Evolutionary conservation across 2,888 invertebrate species (phyloP).

Genomic region (Margaritifera margaritifera): DNA sequence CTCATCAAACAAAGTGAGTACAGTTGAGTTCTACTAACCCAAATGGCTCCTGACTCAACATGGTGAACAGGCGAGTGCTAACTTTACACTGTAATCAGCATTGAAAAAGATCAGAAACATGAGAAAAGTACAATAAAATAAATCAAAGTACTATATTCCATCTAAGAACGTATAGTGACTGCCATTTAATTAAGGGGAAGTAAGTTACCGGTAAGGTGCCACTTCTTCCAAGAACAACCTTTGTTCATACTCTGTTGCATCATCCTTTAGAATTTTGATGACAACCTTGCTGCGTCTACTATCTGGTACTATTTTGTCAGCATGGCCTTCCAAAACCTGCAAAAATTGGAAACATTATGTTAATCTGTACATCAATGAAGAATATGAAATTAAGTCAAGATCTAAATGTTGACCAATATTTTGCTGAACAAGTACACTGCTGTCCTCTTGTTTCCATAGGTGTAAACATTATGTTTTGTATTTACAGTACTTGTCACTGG

Average conservation of each 20-base stretch:
- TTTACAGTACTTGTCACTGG: too few species aligned
- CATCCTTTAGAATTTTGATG: slow-evolving; percentile 87
- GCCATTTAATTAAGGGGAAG: neutral
- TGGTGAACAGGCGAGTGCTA: neutral
- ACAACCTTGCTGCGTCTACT: slow-evolving; percentile 77
- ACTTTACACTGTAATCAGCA: neutral
- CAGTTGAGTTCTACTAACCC: too few species aligned
- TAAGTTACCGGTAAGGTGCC: slow-evolving; percentile 75
- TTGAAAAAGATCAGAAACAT: too few species aligned
- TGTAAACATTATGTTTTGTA: too few species aligned
- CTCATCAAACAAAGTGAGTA: too few species aligned
- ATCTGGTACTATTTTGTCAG: slow-evolving; percentile 75
- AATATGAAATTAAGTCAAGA: too few species aligned
- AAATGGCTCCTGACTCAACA: too few species aligned
- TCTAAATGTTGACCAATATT: too few species aligned
- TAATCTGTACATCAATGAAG: too few species aligned
- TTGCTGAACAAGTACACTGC: too few species aligned
- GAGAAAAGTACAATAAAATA: neutral
- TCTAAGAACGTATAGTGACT: neutral
- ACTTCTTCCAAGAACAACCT: slow-evolving; percentile 86
- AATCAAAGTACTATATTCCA: neutral
- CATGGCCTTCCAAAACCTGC: slow-evolving; percentile 84
- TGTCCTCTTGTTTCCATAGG: too few species aligned
- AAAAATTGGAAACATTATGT: slow-evolving; percentile 6
- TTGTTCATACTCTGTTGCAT: slow-evolving; percentile 84